A percentile compares a stretch with the other conserved stretches of the same genome.
phyloP scores from a whole-genome alignment of 2,797 vertebrate genomes.

The Pristis pectinata region DNA sequence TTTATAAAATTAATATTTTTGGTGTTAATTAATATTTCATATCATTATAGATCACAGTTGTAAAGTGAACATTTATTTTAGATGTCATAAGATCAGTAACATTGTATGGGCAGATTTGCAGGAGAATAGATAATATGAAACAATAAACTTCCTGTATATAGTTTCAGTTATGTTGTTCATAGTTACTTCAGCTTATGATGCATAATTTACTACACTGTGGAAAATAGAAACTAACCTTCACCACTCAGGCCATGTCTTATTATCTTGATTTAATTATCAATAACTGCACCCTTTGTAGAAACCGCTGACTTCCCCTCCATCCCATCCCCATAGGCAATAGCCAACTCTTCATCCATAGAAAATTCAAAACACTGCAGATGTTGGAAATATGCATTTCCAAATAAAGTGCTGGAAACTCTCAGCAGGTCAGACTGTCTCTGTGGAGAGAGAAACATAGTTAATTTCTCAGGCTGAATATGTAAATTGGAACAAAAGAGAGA shows the following conservation, averaged over 20 bases:
- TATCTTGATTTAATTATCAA: not conserved
- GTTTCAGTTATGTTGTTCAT: not conserved
- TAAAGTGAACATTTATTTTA: not conserved
- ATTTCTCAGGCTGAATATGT: no score
- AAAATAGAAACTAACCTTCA: not conserved
- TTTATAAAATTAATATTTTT: not conserved
- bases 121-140: not conserved
- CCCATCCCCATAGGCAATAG: not conserved
- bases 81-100: not conserved
- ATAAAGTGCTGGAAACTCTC: no score
- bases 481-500: no score
- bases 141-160: not conserved
- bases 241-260: not conserved
- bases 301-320: not conserved
- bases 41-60: not conserved
- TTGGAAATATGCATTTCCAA: no score
- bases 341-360: not conserved
- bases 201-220: not conserved
- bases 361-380: no score
- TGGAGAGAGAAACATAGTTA: no score
- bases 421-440: no score
- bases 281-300: not conserved
- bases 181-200: not conserved
- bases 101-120: not conserved
- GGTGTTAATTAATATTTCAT: not conserved